These are phyloP conservation scores for Metellina segmentata DNA, from an alignment of 2,888 invertebrate genomes.

Conservation along the genomic window DNA sequence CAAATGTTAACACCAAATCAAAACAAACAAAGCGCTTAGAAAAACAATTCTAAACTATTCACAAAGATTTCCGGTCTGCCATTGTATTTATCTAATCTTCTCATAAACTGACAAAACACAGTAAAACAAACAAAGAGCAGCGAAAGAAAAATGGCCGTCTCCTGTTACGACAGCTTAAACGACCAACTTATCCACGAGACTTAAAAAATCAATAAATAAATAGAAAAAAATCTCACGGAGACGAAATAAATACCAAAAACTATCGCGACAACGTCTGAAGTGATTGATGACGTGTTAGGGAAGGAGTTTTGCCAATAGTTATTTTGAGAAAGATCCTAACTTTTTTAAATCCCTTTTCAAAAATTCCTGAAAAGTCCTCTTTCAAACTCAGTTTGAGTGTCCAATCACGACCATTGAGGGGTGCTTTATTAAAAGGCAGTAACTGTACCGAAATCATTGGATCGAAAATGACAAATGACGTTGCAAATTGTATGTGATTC, in stretches of 20 bases:
- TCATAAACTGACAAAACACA: constrained; percentile 5
- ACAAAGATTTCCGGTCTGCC: neutral
- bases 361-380: constrained; percentile 21
- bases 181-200: neutral
- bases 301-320: constrained; percentile 65
- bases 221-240: constrained; percentile 9
- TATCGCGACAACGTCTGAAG: constrained; percentile 46
- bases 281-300: constrained; percentile 61
- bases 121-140: constrained; percentile 11
- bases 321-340: constrained; percentile 43
- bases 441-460: constrained; percentile 32
- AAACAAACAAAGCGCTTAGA: neutral
- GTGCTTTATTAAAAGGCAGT: constrained; percentile 32
- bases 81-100: constrained; percentile 17
- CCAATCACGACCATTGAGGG: constrained; percentile 40
- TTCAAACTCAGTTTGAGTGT: constrained; percentile 19
- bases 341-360: constrained; percentile 48
- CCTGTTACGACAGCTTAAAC: constrained; percentile 30
- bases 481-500: constrained; percentile 40
- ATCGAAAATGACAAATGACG: constrained; percentile 59
- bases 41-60: constrained; percentile 8
- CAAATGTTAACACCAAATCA: no score
- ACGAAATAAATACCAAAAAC: constrained; percentile 55
- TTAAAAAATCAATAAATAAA: constrained; percentile 17
- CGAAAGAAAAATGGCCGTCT: constrained; percentile 5